Evolutionary conservation across 2,797 vertebrate genomes (phyloP).

Genomic region (Martes flavigula): DNA sequence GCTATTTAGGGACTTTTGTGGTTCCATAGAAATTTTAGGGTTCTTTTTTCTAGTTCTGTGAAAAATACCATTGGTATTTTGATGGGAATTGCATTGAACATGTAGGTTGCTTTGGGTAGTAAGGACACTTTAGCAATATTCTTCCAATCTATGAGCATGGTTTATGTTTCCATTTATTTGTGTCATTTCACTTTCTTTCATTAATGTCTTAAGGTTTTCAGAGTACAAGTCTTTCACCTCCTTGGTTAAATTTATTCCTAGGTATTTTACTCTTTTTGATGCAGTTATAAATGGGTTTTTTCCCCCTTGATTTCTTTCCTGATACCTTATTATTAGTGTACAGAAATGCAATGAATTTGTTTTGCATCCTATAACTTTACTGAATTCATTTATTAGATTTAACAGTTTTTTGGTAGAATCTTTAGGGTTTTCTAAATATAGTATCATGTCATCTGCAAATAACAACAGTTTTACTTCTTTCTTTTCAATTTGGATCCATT

Average conservation of each 20-base stretch:
- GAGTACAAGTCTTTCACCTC: neutral
- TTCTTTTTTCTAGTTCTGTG: neutral
- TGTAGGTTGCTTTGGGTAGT: neutral
- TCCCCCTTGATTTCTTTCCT: neutral
- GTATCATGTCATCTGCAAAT: neutral
- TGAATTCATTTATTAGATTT: neutral
- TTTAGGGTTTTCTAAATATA: neutral
- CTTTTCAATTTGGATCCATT: neutral
- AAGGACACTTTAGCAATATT: neutral
- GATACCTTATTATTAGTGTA: neutral
- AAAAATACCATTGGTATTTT: neutral
- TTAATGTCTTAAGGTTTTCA: neutral
- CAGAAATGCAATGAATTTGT: neutral
- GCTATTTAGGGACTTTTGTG: neutral
- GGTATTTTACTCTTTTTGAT: neutral
- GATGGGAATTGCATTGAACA: neutral
- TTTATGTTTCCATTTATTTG: neutral
- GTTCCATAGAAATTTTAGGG: neutral
- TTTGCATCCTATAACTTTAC: neutral
- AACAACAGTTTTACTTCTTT: neutral
- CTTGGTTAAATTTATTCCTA: neutral
- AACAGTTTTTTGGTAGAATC: neutral
- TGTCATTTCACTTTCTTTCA: neutral
- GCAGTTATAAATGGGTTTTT: neutral
- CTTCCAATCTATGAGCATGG: neutral